Base-by-base conservation (phyloP, 2,888 invertebrate species). In the Noctua comes region DNA sequence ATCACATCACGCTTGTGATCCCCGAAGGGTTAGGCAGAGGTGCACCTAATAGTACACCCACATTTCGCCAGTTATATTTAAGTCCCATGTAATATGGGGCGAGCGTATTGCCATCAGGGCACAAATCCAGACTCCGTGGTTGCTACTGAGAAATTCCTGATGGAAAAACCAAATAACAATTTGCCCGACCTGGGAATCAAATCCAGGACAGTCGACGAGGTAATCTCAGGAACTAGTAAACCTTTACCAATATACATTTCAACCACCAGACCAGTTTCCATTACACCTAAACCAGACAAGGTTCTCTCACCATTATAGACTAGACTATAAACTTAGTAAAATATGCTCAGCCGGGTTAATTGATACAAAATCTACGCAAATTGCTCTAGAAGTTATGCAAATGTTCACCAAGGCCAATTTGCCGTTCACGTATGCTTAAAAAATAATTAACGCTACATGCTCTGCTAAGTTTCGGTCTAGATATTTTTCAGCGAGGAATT, bases 371-470 rank as follows among this genome's bases (percentile, higher is more conserved):
- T 84, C 64, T 64, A 73, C 36, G n/a, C 16, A 51, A 83, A 78
- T 0, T 82, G 21, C n/a, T 68, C 43, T 36, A 79, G 21, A 57
- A 75, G 66, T 82, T 86, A 87, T 86, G 77, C 83, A 83, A 87
- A 87, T 86, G n/a, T 40, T 13, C 11, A 31, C n/a, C 81, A 76
- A 80, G 86, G 83, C 82, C 82, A 82, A 71, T 82, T 85, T 65
- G 82, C 82, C 83, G 73, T 76, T 86, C 86, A 75, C 84, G 40
- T 83, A 57, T 82, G 68, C 73, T 86, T 87, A 82, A 83, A 82
- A 89, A 82, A 79, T 80, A 86, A 86, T 89, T 87, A 88, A 79
- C 87, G 84, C 82, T 87, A 76, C 74, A 83, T 80, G 89, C 89
- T 87, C 89, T 75, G 89, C 87, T 85, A 86, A 83, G 43, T 80